phyloP scores from a whole-genome alignment of 2,888 invertebrate species.

The Octonoba sinensis region DNA sequence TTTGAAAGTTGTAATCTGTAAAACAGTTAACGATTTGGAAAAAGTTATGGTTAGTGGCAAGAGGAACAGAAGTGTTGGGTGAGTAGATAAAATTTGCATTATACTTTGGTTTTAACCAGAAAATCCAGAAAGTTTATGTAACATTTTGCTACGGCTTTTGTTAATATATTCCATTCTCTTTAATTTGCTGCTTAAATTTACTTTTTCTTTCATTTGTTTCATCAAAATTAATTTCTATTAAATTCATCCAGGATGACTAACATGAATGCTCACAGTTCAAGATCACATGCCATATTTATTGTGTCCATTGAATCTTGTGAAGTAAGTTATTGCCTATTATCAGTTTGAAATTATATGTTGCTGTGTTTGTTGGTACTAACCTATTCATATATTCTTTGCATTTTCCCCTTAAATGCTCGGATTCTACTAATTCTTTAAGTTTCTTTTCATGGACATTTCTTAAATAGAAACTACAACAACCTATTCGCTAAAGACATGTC shows the following conservation, averaged over 20 bases:
- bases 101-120: neutral
- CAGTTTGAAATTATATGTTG: neutral
- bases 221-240: too few relatives aligned
- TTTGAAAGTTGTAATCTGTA: constrained; percentile 93
- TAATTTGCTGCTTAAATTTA: neutral
- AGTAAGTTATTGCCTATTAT: constrained; percentile 68
- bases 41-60: constrained; percentile 94
- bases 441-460: too few relatives aligned
- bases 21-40: constrained; percentile 92
- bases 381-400: neutral
- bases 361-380: neutral
- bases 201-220: constrained; percentile 21
- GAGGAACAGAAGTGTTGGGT: constrained; percentile 91
- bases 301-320: constrained; percentile 96
- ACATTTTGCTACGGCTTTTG: neutral
- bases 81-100: constrained; percentile 47
- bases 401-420: neutral
- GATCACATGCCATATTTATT: constrained; percentile 98
- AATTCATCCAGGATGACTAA: constrained; percentile 80
- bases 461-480: too few relatives aligned
- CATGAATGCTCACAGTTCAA: constrained; percentile 98
- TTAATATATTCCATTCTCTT: neutral
- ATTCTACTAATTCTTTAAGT: too few relatives aligned
- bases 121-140: neutral
- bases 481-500: too few relatives aligned